Conservation (phyloP, 1,140 invertebrate genomes). For the Drosophila rufa region DNA sequence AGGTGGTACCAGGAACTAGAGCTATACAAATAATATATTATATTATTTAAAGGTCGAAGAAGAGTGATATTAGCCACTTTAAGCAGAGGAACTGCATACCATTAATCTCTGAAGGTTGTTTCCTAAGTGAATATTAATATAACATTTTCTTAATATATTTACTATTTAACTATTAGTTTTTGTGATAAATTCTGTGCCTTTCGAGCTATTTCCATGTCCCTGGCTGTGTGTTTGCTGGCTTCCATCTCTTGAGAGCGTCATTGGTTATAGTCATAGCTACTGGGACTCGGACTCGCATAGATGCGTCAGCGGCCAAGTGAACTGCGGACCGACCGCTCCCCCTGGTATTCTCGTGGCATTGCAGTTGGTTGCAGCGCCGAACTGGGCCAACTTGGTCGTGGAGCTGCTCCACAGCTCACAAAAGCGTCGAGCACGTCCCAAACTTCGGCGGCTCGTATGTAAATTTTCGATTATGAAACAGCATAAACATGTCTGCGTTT, state of each 20-base stretch:
- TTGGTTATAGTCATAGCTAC: background rate
- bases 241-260: constrained; percentile 6
- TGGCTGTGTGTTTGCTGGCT: constrained; percentile 22
- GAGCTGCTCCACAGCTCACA: constrained; percentile 21
- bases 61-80: too few relatives aligned
- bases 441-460: constrained; percentile 58
- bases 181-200: too few relatives aligned
- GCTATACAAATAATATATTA: too few relatives aligned
- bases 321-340: constrained; percentile 13
- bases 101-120: too few relatives aligned
- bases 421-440: constrained; percentile 18
- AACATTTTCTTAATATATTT: background rate
- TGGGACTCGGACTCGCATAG: constrained; percentile 1
- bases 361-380: constrained; percentile 46
- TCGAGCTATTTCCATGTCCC: background rate
- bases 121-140: too few relatives aligned
- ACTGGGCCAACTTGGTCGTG: constrained; percentile 39
- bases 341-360: constrained; percentile 20
- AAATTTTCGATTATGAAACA: constrained; percentile 81
- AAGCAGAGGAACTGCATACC: too few relatives aligned
- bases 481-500: constrained; percentile 63
- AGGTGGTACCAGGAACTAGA: too few relatives aligned
- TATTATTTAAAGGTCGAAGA: too few relatives aligned
- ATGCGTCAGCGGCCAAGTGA: constrained; percentile 47
- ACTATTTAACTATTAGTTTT: too few relatives aligned